A percentile compares a stretch with the other conserved stretches of the same genome.
These are phyloP conservation scores for Gymnodraco acuticeps DNA, from an alignment of 2,797 vertebrate species.

Conservation along the genomic window DNA sequence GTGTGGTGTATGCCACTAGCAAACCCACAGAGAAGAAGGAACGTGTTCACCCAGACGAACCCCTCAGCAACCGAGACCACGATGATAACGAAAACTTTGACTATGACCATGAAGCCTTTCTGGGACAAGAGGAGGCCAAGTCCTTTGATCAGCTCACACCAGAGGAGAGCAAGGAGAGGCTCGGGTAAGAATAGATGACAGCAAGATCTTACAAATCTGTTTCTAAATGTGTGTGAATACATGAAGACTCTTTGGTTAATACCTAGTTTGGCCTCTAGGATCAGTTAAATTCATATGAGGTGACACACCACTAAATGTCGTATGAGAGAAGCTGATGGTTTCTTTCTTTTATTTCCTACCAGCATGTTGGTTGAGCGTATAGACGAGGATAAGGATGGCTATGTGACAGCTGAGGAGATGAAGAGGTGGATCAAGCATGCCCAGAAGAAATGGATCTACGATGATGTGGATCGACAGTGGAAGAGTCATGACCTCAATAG, in stretches of 20 bases:
- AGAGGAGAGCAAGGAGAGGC: constrained; percentile 97
- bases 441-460: constrained; percentile 98
- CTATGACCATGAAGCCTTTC: constrained; percentile 98
- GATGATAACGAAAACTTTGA: constrained; percentile 93
- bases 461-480: constrained; percentile 97
- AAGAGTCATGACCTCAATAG: constrained; percentile 96
- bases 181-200: constrained; percentile 85
- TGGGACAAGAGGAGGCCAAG: constrained; percentile 96
- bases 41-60: constrained; percentile 91
- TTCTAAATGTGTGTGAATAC: not conserved
- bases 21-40: constrained; percentile 98
- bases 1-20: constrained; percentile 87
- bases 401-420: constrained; percentile 94
- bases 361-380: constrained; percentile 96
- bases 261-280: constrained; percentile 18
- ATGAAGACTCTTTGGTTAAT: not conserved
- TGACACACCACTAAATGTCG: not conserved
- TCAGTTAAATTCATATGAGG: constrained; percentile 13
- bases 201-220: not conserved
- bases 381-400: constrained; percentile 94
- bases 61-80: constrained; percentile 91
- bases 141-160: constrained; percentile 97
- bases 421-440: constrained; percentile 97
- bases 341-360: constrained; percentile 55
- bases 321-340: not conserved